Base-by-base conservation (phyloP, 2,113 vertebrate species). In the Cardinalis cardinalis region DNA sequence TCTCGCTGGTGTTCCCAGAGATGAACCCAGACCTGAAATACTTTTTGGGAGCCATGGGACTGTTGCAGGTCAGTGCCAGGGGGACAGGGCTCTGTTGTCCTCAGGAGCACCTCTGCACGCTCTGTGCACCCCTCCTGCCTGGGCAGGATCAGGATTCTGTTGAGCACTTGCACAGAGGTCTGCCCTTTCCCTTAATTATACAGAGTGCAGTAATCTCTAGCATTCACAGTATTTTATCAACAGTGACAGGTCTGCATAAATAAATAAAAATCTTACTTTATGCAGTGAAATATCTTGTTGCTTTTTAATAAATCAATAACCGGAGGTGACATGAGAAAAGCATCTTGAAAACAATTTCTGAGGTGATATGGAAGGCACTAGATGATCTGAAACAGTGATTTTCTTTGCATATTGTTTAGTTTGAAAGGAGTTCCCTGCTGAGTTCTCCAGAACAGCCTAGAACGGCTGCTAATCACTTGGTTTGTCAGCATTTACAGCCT, bases 241-340 rank as follows among this genome's bases (percentile, higher is more conserved):
- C 56, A 36, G 49, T 92, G 92, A 94, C 91, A 92, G 46, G 72
- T 41, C 82, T 88, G 78, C 82, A 88, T 89, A 88, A 93, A 93
- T 91, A 94, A 96, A 93, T 87, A 89, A 91, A 85, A 82, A 44
- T 32, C 65, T 68, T 76, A 60, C 28, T 93, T 94, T 88, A 69
- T 91, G 76, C 73, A 69, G 63, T 75, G 83, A 92, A 94, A 49
- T 58, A 65, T 71, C 78, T 76, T 83, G 53, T 92, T 95, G 84
- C 63, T 78, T 95, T 92, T 93, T 26, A 96, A 91, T 95, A 95
- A 94, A 92, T 96, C 91, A 94, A 63, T 89, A 89, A 90, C 70
- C 5, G 1, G 66, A 87, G 89, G 61, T 83, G 64, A 85, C 84
- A 49, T 28, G 63, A 72, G n/a, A 53, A 95, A 71, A 79, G 46